Conservation (phyloP, 53 echinoderm and acorn worm species). For the Apostichopus leukothele region DNA sequence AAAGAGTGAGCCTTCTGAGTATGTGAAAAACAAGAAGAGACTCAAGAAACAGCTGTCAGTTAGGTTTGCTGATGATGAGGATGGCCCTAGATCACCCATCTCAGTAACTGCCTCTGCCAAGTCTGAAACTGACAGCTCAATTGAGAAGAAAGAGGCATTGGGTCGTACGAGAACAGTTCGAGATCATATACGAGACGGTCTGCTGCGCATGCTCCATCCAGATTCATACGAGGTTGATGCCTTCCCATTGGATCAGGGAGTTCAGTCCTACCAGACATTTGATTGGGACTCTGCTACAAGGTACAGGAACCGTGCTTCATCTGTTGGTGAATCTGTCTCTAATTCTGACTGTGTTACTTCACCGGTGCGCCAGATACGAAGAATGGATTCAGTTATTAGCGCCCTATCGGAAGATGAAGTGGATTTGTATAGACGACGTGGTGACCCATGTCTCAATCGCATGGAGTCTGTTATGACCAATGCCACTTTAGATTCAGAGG, state of each 20-base stretch:
- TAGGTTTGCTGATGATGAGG: constrained; percentile 30
- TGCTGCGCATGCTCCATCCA: constrained; percentile 21
- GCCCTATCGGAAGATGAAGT: constrained; percentile 29
- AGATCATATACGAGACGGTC: constrained; percentile 4
- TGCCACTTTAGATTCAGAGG: constrained; percentile 5
- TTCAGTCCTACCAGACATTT: constrained; percentile 56
- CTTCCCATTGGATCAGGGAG: constrained; percentile 20
- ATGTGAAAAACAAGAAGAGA: neutral
- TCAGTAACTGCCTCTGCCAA: neutral
- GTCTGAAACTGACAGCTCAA: neutral
- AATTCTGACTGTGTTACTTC: constrained; percentile 10
- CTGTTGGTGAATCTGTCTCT: neutral
- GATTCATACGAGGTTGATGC: constrained; percentile 21
- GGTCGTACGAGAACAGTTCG: constrained; percentile 11
- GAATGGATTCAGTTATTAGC: constrained; percentile 24
- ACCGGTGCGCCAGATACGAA: neutral
- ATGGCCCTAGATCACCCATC: neutral
- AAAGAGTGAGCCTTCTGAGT: too few relatives aligned
- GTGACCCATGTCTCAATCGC: neutral
- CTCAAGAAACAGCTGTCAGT: constrained; percentile 38
- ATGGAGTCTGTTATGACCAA: constrained; percentile 15
- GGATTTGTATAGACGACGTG: neutral
- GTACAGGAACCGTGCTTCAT: neutral
- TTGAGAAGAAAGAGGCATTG: neutral
- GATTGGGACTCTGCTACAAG: constrained; percentile 60